Evolutionary conservation across 2,888 invertebrate species (phyloP).

Genomic region (Stenurella melanura): DNA sequence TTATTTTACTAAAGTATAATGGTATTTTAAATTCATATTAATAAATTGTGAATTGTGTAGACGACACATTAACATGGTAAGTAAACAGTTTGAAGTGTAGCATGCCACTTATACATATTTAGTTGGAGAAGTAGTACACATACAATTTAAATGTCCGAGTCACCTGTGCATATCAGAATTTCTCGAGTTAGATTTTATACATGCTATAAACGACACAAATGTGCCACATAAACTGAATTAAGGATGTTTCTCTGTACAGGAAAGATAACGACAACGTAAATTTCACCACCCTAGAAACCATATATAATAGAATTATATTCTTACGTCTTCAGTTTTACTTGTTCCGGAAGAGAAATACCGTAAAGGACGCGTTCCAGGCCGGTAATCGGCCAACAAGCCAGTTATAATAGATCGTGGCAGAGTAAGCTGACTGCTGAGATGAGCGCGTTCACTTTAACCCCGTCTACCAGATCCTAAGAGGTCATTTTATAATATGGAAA

Average conservation of each 20-base stretch:
- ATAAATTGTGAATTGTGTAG: too few species aligned
- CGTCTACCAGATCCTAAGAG: neutral
- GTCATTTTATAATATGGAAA: neutral
- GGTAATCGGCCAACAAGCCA: slow-evolving; percentile 59
- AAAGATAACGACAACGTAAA: slow-evolving; percentile 30
- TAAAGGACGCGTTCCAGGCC: slow-evolving; percentile 58
- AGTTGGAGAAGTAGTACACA: neutral
- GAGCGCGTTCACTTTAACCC: neutral
- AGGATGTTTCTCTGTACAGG: slow-evolving; percentile 12
- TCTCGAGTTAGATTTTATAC: neutral
- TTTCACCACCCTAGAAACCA: slow-evolving; percentile 23
- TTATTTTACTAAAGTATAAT: too few species aligned
- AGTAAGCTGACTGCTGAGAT: slow-evolving; percentile 29
- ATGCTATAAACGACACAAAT: neutral
- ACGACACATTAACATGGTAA: too few species aligned
- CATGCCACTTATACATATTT: neutral
- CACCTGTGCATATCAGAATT: neutral
- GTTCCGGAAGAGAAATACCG: slow-evolving; percentile 57
- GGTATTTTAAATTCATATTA: too few species aligned
- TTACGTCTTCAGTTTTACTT: slow-evolving; percentile 53
- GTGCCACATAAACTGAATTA: neutral
- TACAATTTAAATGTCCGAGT: neutral
- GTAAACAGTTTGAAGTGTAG: too few species aligned
- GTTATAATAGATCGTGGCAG: slow-evolving; percentile 48
- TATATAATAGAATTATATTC: slow-evolving; percentile 58